A percentile compares a stretch with the other conserved stretches of the same genome.
Evolutionary conservation across 2,888 invertebrate genomes (phyloP).

Genomic region (Melinaea menophilus): DNA sequence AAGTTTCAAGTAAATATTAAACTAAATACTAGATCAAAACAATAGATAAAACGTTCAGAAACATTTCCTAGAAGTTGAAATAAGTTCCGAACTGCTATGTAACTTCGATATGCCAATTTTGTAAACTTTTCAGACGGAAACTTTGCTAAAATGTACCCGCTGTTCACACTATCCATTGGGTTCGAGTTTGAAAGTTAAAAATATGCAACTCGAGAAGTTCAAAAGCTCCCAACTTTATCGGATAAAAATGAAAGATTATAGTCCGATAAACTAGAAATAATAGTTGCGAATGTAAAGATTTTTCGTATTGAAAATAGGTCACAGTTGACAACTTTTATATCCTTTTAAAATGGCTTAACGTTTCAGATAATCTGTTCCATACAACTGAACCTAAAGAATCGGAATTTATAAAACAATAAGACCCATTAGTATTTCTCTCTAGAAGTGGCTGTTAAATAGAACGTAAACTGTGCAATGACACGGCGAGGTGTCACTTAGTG

Average conservation of each 20-base stretch:
- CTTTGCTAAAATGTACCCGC: constrained; percentile 22
- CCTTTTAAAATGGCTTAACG: background rate
- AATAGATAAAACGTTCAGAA: constrained; percentile 16
- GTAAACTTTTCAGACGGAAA: constrained; percentile 37
- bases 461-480: constrained; percentile 18
- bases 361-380: no score
- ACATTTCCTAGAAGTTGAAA: constrained; percentile 15
- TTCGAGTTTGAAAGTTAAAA: constrained; percentile 21
- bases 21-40: constrained; percentile 11
- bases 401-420: background rate
- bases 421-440: constrained; percentile 9
- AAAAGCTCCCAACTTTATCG: constrained; percentile 17
- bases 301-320: background rate
- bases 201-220: constrained; percentile 18
- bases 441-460: constrained; percentile 12
- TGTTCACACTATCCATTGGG: constrained; percentile 23
- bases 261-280: constrained; percentile 1
- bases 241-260: constrained; percentile 17
- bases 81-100: constrained; percentile 27
- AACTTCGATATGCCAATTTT: constrained; percentile 39
- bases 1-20: constrained; percentile 6
- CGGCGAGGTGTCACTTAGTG: constrained; percentile 21
- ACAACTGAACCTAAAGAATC: background rate
- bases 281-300: background rate
- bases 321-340: background rate